phyloP scores from a whole-genome alignment of 2,797 vertebrate genomes.

The Jordanella pulchra region DNA sequence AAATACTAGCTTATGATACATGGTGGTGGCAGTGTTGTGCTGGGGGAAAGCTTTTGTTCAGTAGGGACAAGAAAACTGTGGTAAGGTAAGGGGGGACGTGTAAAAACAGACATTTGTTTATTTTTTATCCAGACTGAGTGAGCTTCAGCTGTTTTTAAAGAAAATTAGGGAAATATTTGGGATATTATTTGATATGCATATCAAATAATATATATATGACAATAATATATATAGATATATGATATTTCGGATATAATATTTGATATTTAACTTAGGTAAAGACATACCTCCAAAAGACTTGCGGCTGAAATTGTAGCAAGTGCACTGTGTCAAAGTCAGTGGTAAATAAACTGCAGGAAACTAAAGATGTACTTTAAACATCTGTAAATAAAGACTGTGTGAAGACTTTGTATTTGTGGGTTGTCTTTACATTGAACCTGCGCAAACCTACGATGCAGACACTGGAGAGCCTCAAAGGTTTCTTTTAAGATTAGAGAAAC shows the following conservation, averaged over 20 bases:
- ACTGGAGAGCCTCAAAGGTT: constrained; percentile 39
- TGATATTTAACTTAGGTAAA: no score
- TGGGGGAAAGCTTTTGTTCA: neutral
- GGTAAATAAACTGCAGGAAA: constrained; percentile 1
- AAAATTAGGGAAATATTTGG: no score
- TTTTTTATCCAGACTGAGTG: no score
- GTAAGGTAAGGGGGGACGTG: no score
- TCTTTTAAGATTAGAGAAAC: constrained; percentile 47
- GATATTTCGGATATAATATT: no score
- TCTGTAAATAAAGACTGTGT: neutral
- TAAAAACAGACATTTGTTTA: no score
- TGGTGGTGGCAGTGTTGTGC: neutral
- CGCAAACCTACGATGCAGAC: constrained; percentile 51
- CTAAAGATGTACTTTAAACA: constrained; percentile 6
- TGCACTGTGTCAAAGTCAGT: neutral
- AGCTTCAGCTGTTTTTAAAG: no score
- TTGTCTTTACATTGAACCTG: constrained; percentile 8
- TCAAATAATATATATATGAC: no score
- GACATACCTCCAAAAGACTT: no score
- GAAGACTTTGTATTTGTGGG: constrained; percentile 10
- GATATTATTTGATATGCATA: no score
- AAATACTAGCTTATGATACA: neutral
- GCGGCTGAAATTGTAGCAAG: no score
- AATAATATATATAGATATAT: no score
- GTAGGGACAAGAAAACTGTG: neutral